These are phyloP conservation scores for Myodes glareolus DNA, from an alignment of 2,113 vertebrate species.

Conservation along the genomic window DNA sequence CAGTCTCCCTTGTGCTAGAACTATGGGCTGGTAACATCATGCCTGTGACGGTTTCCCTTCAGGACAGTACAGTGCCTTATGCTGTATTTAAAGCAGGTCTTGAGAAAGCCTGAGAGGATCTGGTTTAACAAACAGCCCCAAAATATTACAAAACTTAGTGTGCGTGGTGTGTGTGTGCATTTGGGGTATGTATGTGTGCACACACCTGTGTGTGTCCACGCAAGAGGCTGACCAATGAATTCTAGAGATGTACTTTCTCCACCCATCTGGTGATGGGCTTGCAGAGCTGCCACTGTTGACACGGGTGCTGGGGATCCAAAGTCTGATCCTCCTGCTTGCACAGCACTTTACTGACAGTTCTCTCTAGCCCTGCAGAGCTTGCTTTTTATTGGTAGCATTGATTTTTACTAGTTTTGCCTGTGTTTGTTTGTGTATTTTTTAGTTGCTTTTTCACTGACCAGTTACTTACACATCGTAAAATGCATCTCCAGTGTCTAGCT, in stretches of 20 bases:
- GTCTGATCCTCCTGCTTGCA: not conserved
- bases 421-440: conserved; percentile 36
- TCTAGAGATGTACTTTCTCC: too few relatives aligned
- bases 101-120: not conserved
- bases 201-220: not conserved
- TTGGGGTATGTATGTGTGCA: not conserved
- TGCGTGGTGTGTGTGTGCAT: not conserved
- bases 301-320: not conserved
- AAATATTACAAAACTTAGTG: not conserved
- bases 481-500: not conserved
- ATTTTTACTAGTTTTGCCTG: not conserved
- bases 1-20: not conserved
- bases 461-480: not conserved
- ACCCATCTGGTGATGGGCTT: not conserved
- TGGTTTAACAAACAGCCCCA: conserved; percentile 47
- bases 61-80: not conserved
- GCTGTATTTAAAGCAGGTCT: not conserved
- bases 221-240: not conserved
- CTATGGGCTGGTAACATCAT: not conserved
- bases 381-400: conserved; percentile 9
- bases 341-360: too few relatives aligned
- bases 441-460: not conserved
- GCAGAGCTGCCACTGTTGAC: not conserved
- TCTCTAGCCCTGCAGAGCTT: not conserved
- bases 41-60: not conserved